phyloP scores from a whole-genome alignment of 2,797 vertebrate genomes.

The Petrocephalus sullivani region DNA sequence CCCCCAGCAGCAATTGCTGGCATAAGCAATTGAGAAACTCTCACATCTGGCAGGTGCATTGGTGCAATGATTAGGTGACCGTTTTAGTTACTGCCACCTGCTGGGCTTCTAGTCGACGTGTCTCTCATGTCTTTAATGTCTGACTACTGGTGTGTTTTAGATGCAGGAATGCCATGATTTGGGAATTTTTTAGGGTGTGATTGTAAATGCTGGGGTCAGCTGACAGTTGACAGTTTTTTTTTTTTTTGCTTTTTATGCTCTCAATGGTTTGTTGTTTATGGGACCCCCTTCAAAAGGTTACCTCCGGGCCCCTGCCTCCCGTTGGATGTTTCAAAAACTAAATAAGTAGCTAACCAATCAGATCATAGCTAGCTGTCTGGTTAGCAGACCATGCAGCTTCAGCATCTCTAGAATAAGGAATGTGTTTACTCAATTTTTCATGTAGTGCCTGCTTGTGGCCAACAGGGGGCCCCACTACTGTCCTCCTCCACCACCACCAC shows the following conservation, averaged over 20 bases:
- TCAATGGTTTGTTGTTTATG: background rate
- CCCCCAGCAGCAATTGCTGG: background rate
- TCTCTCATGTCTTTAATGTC: background rate
- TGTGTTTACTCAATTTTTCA: background rate
- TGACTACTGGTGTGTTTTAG: background rate
- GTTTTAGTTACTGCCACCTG: background rate
- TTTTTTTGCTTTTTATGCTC: background rate
- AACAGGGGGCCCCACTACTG: background rate
- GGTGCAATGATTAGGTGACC: background rate
- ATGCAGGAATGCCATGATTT: background rate
- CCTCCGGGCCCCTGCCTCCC: background rate
- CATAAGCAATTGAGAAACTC: too few species aligned
- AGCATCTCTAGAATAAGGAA: background rate
- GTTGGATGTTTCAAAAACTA: background rate
- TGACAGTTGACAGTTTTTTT: background rate
- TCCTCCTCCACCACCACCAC: background rate
- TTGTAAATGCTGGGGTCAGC: background rate
- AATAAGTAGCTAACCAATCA: background rate
- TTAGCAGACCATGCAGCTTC: background rate
- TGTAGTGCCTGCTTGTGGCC: background rate
- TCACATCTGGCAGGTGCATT: background rate
- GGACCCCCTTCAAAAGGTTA: too few species aligned
- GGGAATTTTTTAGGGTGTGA: background rate
- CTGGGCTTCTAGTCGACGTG: background rate
- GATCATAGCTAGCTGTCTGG: background rate